Evolutionary conservation across 1,140 invertebrate species (phyloP).

Genomic region (Zaprionus ghesquierei): DNA sequence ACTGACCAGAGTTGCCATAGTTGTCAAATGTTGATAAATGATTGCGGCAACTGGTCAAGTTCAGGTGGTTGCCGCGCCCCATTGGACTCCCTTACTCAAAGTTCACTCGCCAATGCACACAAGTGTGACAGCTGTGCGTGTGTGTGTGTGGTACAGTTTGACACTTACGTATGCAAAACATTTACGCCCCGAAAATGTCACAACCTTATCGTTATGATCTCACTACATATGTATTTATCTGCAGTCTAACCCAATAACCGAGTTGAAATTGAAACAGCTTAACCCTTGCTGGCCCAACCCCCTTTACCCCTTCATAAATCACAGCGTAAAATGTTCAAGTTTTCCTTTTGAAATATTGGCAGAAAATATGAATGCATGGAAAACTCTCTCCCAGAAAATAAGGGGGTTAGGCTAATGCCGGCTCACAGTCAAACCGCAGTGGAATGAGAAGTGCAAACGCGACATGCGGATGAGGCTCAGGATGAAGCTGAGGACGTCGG

Average conservation of each 20-base stretch:
- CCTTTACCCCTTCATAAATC: constrained; percentile 71
- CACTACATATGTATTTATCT: too few relatives aligned
- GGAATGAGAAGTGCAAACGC: constrained; percentile 15
- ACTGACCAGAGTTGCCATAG: constrained; percentile 31
- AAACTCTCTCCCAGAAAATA: constrained; percentile 11
- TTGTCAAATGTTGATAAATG: constrained; percentile 72
- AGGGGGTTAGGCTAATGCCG: constrained; percentile 46
- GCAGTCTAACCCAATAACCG: constrained; percentile 69
- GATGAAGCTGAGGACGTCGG: constrained; percentile 8
- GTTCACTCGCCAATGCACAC: constrained; percentile 57
- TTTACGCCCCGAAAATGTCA: constrained; percentile 53
- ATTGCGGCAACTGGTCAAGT: constrained; percentile 43
- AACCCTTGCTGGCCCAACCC: constrained; percentile 51
- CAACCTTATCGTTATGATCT: constrained; percentile 75
- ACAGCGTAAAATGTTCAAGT: constrained; percentile 48
- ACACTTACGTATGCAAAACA: constrained; percentile 24
- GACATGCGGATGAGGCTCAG: constrained; percentile 19
- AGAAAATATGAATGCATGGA: constrained; percentile 63
- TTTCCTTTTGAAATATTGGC: constrained; percentile 64
- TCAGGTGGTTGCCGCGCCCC: constrained; percentile 15
- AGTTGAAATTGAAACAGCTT: constrained; percentile 78
- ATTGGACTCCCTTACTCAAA: too few relatives aligned
- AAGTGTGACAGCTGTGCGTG: constrained; percentile 57
- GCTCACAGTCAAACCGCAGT: constrained; percentile 53
- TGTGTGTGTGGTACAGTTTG: constrained; percentile 20